Percentiles rank a stretch among this genome's conserved stretches.
phyloP scores from a whole-genome alignment of 2,113 vertebrate genomes.

The Halcyon senegalensis region DNA sequence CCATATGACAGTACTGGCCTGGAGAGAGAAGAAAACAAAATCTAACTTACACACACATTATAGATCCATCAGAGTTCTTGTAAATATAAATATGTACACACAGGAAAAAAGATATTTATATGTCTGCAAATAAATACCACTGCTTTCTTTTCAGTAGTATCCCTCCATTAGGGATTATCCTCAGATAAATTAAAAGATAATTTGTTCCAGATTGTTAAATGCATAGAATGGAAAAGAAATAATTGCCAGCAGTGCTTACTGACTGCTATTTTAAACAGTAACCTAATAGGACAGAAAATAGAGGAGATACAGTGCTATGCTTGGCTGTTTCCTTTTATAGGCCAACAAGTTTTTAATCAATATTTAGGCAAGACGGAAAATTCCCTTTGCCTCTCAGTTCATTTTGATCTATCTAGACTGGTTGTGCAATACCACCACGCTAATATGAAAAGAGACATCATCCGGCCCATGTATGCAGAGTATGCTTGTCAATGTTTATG shows the following conservation, averaged over 20 bases:
- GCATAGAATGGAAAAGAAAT: background rate
- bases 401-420: background rate
- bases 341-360: background rate
- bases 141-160: background rate
- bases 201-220: background rate
- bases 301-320: background rate
- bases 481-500: constrained; percentile 38
- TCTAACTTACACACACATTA: background rate
- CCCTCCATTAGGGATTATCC: background rate
- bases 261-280: background rate
- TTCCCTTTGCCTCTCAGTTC: background rate
- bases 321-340: background rate
- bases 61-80: background rate
- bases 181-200: background rate
- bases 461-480: background rate
- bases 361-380: background rate
- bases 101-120: background rate
- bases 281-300: background rate
- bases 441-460: constrained; percentile 25
- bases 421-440: background rate
- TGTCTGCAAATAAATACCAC: background rate
- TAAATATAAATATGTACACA: background rate
- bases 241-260: background rate
- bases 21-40: background rate
- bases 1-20: background rate